Evolutionary conservation across 2,888 invertebrate species (phyloP), one percentile per base, ranked within the genome.

Genomic region (Callimorpha dominula): DNA sequence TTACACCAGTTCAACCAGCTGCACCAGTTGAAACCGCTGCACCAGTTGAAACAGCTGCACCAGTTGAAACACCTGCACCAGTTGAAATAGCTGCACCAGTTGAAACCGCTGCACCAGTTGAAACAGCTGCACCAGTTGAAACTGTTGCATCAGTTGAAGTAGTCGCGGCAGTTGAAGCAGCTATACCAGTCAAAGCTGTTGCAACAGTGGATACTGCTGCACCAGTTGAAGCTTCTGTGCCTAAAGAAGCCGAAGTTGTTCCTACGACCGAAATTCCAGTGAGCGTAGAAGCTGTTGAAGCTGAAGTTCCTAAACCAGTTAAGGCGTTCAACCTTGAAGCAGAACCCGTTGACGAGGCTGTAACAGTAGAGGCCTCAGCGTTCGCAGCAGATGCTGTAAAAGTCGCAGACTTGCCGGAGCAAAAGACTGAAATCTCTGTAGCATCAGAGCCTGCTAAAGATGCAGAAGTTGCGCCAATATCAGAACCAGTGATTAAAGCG

Each of bases 351-450:
- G 50, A 64, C 20, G 73, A 78, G 20, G 72, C 72, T 12, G 60
- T 75, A 20, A 76, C 72, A 50, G 77, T 70, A 7, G 76, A 76
- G 69, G 72, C 69, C n/a, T 73, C 79, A 20, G 73, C 74, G 6
- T 57, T 57, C 4, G 76, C 84, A 49, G 74, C 77, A 15, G 81
- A 85, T 71, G 73, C 81, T 12, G 78, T 82, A 17, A 72, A 83
- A 50, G 79, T 78, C 40, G 77, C 79, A 71, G 77, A 85, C 72
- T 78, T 78, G 62, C 81, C 68, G 68, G 74, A 72, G 71, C 72
- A 78, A 81, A 83, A 84, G 85, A 85, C 86, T 83, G 81, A 83
- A 80, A 75, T 76, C 57, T 57, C 77, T 17, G 65, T 68, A 42
- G 74, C 75, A 8, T 69, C 76, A 70, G 72, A 54, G 43, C 14